These are phyloP conservation scores for Vanessa cardui DNA, from an alignment of 2,888 invertebrate genomes.

Conservation along the genomic window DNA sequence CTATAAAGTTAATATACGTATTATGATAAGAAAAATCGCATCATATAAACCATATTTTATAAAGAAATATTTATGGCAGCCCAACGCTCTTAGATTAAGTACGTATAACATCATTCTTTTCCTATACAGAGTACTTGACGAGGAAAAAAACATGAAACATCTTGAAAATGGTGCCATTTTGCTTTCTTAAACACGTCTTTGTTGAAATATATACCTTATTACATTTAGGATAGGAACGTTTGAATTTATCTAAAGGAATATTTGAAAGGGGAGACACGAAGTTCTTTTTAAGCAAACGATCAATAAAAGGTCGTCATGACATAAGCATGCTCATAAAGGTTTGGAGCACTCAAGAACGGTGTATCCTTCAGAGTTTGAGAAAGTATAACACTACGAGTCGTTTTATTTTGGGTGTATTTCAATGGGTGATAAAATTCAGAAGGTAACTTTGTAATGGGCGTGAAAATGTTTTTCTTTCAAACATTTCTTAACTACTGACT, in stretches of 20 bases:
- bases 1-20: too few relatives aligned
- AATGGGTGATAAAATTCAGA: slow-evolving; percentile 21
- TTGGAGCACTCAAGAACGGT: slow-evolving; percentile 43
- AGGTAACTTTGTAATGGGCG: slow-evolving; percentile 7
- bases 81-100: slow-evolving; percentile 45
- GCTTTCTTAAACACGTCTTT: neutral
- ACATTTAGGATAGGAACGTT: slow-evolving; percentile 31
- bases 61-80: slow-evolving; percentile 43
- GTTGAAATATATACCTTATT: slow-evolving; percentile 47
- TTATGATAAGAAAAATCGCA: neutral
- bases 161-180: slow-evolving; percentile 40
- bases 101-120: slow-evolving; percentile 43
- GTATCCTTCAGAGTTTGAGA: slow-evolving; percentile 21
- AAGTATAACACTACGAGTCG: slow-evolving; percentile 17
- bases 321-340: slow-evolving; percentile 47
- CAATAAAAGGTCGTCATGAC: slow-evolving; percentile 58
- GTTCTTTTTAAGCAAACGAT: slow-evolving; percentile 54
- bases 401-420: slow-evolving; percentile 5
- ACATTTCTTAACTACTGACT: neutral
- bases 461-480: neutral
- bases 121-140: slow-evolving; percentile 40
- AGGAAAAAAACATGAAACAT: slow-evolving; percentile 55
- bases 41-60: slow-evolving; percentile 17
- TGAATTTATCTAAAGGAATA: slow-evolving; percentile 21
- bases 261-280: slow-evolving; percentile 42